Evolutionary conservation across 2,888 invertebrate species (phyloP).

Genomic region (Eupithecia subfuscata): DNA sequence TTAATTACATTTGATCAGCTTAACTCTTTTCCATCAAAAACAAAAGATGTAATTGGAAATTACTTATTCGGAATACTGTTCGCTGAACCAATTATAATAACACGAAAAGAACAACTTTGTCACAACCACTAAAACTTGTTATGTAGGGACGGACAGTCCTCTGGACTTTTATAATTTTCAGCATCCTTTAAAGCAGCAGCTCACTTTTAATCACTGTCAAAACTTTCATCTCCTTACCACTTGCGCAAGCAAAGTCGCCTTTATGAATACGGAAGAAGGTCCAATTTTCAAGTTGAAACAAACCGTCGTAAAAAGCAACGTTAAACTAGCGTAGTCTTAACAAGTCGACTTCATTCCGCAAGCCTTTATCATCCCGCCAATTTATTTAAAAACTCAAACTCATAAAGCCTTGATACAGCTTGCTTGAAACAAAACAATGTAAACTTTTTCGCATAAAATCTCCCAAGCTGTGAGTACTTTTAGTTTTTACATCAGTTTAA

Average conservation of each 20-base stretch:
- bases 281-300: constrained; percentile 21
- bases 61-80: background rate
- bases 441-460: constrained; percentile 56
- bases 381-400: constrained; percentile 41
- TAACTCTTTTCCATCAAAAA: background rate
- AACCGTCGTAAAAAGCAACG: constrained; percentile 29
- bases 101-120: background rate
- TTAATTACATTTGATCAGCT: background rate
- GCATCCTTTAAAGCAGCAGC: constrained; percentile 4
- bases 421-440: constrained; percentile 52
- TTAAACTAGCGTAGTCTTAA: constrained; percentile 33
- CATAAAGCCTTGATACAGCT: constrained; percentile 43
- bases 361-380: constrained; percentile 40
- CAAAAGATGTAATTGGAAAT: background rate
- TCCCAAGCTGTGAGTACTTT: constrained; percentile 54
- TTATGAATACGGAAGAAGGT: constrained; percentile 22
- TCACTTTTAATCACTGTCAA: constrained; percentile 18
- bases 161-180: constrained; percentile 4
- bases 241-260: constrained; percentile 20
- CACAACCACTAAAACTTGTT: background rate
- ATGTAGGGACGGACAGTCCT: background rate
- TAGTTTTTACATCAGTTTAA: constrained; percentile 57
- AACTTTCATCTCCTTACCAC: constrained; percentile 15
- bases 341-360: constrained; percentile 29
- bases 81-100: background rate